Evolutionary conservation across 2,888 invertebrate species (phyloP).

Genomic region (Drosophila bunnanda): DNA sequence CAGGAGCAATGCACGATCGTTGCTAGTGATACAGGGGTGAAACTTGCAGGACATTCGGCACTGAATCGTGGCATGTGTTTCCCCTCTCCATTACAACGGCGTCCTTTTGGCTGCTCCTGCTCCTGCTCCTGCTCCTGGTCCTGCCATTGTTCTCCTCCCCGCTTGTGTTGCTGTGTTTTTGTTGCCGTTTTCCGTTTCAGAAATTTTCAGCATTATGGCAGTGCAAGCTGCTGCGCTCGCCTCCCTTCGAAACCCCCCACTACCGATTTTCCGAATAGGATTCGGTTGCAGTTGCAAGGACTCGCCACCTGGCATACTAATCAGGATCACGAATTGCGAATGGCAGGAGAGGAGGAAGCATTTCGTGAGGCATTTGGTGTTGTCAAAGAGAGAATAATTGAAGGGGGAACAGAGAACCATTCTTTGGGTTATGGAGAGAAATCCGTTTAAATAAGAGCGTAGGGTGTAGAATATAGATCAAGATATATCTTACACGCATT

Average conservation of each 20-base stretch:
- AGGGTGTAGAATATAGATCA: neutral
- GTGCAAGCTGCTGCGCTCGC: conserved; percentile 27
- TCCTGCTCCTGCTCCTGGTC: neutral
- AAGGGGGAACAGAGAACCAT: neutral
- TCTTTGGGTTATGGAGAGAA: neutral
- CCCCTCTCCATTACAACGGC: neutral
- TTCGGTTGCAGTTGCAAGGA: conserved; percentile 21
- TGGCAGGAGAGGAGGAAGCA: neutral
- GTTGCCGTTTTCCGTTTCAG: conserved; percentile 30
- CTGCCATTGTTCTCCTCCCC: conserved; percentile 24
- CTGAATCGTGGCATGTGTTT: conserved; percentile 76
- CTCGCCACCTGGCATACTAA: conserved; percentile 65
- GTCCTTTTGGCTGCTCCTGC: conserved; percentile 15
- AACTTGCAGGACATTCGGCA: conserved; percentile 28
- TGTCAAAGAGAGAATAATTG: neutral
- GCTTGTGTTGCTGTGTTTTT: conserved; percentile 16
- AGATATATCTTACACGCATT: neutral
- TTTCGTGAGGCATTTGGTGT: neutral
- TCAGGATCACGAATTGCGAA: conserved; percentile 46
- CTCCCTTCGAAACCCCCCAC: neutral
- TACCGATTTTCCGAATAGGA: conserved; percentile 16
- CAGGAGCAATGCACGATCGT: conserved; percentile 15
- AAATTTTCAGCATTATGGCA: conserved; percentile 31
- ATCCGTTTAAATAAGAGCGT: neutral
- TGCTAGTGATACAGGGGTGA: conserved; percentile 12